phyloP scores from a whole-genome alignment of 2,113 vertebrate species.

The Noturus placidus region DNA sequence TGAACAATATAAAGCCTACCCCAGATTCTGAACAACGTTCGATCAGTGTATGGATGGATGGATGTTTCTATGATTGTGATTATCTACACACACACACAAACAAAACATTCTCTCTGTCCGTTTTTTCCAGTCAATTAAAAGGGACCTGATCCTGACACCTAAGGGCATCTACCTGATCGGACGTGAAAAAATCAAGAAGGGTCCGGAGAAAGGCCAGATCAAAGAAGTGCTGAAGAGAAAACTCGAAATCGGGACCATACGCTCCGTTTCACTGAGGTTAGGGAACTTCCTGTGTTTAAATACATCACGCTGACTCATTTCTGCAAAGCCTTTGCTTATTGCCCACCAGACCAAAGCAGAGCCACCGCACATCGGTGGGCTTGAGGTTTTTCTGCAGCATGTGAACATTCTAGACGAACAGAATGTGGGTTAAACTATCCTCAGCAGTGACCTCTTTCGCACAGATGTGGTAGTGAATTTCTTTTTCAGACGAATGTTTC shows the following conservation, averaged over 20 bases:
- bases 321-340: neutral
- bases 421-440: constrained; percentile 2
- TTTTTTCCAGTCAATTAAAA: constrained; percentile 83
- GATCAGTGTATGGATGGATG: too few relatives aligned
- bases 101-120: neutral
- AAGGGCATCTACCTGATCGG: constrained; percentile 93
- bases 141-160: constrained; percentile 92
- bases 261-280: constrained; percentile 82
- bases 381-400: constrained; percentile 1
- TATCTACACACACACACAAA: too few relatives aligned
- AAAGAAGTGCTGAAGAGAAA: constrained; percentile 93
- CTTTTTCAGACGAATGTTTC: neutral
- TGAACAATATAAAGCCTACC: neutral
- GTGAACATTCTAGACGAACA: neutral
- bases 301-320: constrained; percentile 13
- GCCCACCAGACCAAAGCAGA: neutral
- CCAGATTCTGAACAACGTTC: neutral
- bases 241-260: constrained; percentile 82
- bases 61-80: neutral
- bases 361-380: neutral
- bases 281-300: constrained; percentile 6
- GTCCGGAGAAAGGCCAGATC: constrained; percentile 92
- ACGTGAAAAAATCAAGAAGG: constrained; percentile 93
- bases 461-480: neutral
- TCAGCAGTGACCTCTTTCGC: neutral